Conservation (phyloP, 2,113 vertebrate genomes). For the Chionomys nivalis region DNA sequence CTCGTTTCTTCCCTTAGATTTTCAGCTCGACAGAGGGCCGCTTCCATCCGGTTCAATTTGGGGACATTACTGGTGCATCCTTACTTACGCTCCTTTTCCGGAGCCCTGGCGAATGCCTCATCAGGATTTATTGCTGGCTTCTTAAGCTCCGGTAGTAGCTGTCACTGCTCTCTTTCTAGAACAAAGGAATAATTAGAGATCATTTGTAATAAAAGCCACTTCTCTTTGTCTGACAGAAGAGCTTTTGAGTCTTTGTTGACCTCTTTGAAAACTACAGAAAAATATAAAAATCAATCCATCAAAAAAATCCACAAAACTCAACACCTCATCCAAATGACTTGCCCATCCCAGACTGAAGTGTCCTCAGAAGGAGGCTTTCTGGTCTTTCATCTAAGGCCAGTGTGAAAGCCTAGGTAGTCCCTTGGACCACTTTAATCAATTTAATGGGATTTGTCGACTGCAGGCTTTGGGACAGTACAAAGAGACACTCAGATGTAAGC, state of each 20-base stretch:
- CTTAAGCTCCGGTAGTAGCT: slow-evolving; percentile 86
- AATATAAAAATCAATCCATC: slow-evolving; percentile 61
- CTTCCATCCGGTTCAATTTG: slow-evolving; percentile 85
- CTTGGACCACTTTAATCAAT: slow-evolving; percentile 96
- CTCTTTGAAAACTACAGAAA: slow-evolving; percentile 91
- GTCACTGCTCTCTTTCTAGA: slow-evolving; percentile 89
- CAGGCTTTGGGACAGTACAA: slow-evolving; percentile 91
- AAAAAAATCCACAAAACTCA: slow-evolving; percentile 57
- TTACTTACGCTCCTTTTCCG: slow-evolving; percentile 81
- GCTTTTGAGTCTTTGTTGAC: slow-evolving; percentile 94
- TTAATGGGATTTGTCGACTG: slow-evolving; percentile 94
- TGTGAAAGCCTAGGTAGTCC: slow-evolving; percentile 91
- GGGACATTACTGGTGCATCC: slow-evolving; percentile 88
- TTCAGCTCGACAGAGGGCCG: slow-evolving; percentile 75
- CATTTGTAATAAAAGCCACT: slow-evolving; percentile 96
- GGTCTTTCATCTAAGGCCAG: slow-evolving; percentile 97
- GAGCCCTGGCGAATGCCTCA: slow-evolving; percentile 87
- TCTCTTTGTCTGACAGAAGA: slow-evolving; percentile 90
- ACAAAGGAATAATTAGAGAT: slow-evolving; percentile 99
- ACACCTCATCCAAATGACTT: slow-evolving; percentile 62
- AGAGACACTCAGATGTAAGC: slow-evolving; percentile 92
- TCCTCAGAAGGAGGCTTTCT: slow-evolving; percentile 84
- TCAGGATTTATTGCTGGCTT: slow-evolving; percentile 87
- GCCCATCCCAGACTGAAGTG: slow-evolving; percentile 19
- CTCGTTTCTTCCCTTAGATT: slow-evolving; percentile 68